A percentile compares a stretch with the other conserved stretches of the same genome.
phyloP scores from a whole-genome alignment of 2,113 vertebrate genomes.

The Phrynosoma blainvillii region DNA sequence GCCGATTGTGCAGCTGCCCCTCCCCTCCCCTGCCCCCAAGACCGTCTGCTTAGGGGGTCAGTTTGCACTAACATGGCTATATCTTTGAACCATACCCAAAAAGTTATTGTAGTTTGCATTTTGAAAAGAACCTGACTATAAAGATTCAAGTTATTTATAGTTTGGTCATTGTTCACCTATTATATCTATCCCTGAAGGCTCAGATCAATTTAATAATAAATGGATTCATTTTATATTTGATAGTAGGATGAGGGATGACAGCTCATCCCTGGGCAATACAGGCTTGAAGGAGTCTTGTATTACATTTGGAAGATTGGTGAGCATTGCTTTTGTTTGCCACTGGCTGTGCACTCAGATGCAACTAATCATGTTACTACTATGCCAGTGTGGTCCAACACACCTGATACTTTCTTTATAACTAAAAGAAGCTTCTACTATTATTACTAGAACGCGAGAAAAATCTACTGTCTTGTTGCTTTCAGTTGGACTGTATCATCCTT shows the following conservation, averaged over 20 bases:
- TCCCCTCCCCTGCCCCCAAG: too few relatives aligned
- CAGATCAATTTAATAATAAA: neutral
- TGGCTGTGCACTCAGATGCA: neutral
- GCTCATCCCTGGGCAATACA: slow-evolving; percentile 4
- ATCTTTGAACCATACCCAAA: too few relatives aligned
- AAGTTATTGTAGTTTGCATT: too few relatives aligned
- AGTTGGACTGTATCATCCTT: neutral
- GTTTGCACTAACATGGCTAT: too few relatives aligned
- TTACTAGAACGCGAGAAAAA: neutral
- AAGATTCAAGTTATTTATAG: too few relatives aligned
- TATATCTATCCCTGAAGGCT: neutral
- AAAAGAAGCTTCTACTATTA: neutral
- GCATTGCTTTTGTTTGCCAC: neutral
- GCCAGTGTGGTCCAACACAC: neutral
- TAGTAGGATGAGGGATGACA: neutral
- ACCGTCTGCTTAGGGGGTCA: too few relatives aligned
- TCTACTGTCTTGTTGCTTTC: neutral
- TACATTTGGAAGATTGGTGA: neutral
- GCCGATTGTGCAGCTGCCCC: too few relatives aligned
- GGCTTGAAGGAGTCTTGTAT: neutral
- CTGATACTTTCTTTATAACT: neutral
- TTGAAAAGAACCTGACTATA: too few relatives aligned
- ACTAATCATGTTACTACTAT: neutral
- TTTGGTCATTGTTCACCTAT: too few relatives aligned
- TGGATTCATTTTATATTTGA: neutral